Evolutionary conservation across 2,797 vertebrate species (phyloP), one percentile per base, ranked within the genome.

Genomic region (Anguilla megastoma): DNA sequence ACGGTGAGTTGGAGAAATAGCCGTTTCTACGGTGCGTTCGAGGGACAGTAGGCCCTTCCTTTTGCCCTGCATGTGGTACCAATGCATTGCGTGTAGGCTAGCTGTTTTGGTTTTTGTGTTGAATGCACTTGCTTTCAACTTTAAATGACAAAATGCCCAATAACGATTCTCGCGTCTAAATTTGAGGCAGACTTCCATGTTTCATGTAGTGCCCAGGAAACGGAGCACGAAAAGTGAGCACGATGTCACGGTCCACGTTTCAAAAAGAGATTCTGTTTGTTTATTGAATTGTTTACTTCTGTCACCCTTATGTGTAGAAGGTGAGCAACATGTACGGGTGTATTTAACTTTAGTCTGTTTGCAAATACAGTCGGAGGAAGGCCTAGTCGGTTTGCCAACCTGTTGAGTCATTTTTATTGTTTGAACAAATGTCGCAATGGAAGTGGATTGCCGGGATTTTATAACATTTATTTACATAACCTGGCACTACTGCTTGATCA

Each of bases 1-100:
- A 93, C 91, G 95, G 96, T 95, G 90, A 93, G 95, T 90, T 48
- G 66, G 76, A 45, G 18, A 16, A 45, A 80, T 66, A 24, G 18
- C 33, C 36, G 16, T 80, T 21, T 80, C 36, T 41, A 1, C 18
- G 6, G 3, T 7, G 45, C 6, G 16, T 14, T 33, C 74, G 30
- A 18, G 33, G 33, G 14, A 36, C 74, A 79, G 21, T 16, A 3
- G 36, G 36, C 36, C 33, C 33, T 79, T 79, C 3, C 74, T 21
- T 36, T 45, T 16, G 30, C 14, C 30, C 30, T 3, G 30, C 71
- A 33, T 36, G 14, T 30, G 12, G 2, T 74, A 14, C 33, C 30
- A 7, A 10, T 74, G 27, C 2, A 33, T 10, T 3, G 6, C 0
- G 10, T 74, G 69, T 74, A 30, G 8, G 10, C 21, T 33, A 69